Evolutionary conservation across 2,113 vertebrate species (phyloP).

Genomic region (Aramus guarauna): DNA sequence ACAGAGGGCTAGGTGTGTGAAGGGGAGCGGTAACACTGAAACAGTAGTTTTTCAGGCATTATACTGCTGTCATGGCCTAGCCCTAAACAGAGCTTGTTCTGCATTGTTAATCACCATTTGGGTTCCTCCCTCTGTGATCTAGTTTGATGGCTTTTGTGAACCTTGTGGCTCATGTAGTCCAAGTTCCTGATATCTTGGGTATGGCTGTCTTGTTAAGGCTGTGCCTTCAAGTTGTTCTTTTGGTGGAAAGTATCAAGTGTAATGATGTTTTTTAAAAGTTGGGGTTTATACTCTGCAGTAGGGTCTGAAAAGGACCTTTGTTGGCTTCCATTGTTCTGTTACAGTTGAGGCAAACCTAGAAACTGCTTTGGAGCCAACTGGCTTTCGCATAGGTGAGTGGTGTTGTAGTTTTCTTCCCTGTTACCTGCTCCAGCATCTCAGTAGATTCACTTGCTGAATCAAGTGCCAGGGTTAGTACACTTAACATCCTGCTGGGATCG

Average conservation of each 20-base stretch:
- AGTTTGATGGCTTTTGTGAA: neutral
- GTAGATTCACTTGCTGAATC: neutral
- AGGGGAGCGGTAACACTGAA: neutral
- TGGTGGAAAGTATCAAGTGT: neutral
- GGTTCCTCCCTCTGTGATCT: neutral
- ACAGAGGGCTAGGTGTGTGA: fast-evolving
- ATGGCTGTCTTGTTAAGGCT: neutral
- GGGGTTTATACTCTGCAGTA: neutral
- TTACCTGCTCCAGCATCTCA: neutral
- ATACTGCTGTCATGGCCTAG: neutral
- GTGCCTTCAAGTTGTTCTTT: neutral
- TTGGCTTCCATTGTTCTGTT: neutral
- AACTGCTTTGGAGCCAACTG: neutral
- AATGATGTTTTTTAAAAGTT: neutral
- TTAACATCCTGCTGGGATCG: fast-evolving
- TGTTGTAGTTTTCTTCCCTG: neutral
- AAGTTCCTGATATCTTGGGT: neutral
- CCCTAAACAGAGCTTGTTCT: neutral
- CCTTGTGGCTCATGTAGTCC: neutral
- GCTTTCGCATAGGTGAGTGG: neutral
- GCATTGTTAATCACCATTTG: neutral
- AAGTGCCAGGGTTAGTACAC: neutral
- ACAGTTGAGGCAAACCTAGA: neutral
- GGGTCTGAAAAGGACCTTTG: neutral
- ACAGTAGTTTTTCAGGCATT: neutral